Conservation (phyloP, 1,140 invertebrate genomes). For the Panonychus citri region DNA sequence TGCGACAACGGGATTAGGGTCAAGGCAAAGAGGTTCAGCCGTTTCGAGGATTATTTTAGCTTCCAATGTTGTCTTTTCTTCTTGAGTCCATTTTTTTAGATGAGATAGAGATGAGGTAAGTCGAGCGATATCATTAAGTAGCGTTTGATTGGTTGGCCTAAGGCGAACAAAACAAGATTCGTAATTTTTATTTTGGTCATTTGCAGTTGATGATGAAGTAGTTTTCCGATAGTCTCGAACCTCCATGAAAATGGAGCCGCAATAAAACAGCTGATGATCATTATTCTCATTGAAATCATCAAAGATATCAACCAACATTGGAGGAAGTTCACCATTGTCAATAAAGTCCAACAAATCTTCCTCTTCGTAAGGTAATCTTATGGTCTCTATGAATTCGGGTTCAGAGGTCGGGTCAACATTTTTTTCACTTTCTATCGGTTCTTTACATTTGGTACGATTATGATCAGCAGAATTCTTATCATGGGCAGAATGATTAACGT, state of each 20-base stretch:
- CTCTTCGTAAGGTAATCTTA: conserved; percentile 28
- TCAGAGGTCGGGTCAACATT: conserved; percentile 9
- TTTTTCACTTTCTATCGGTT: no score
- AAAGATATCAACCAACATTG: conserved; percentile 54
- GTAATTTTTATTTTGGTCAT: conserved; percentile 11
- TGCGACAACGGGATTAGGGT: conserved; percentile 53
- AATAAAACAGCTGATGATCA: conserved; percentile 50
- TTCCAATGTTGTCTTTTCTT: conserved; percentile 53
- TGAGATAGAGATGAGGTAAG: conserved; percentile 30
- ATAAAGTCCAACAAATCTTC: conserved; percentile 24
- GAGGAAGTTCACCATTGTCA: conserved; percentile 40
- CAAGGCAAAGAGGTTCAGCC: conserved; percentile 56
- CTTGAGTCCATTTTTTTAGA: conserved; percentile 40
- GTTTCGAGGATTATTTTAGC: conserved; percentile 47
- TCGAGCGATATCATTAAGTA: conserved; percentile 45
- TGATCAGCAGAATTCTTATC: no score
- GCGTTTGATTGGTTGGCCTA: conserved; percentile 56
- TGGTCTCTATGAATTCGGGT: conserved; percentile 25
- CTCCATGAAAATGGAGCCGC: conserved; percentile 71
- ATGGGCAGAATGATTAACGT: no score
- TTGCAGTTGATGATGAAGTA: conserved; percentile 15
- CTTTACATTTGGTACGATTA: no score
- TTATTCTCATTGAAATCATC: conserved; percentile 34
- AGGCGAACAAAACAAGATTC: conserved; percentile 47
- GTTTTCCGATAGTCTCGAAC: conserved; percentile 58